phyloP scores from a whole-genome alignment of 2,113 vertebrate genomes.

The Odocoileus hemionus region DNA sequence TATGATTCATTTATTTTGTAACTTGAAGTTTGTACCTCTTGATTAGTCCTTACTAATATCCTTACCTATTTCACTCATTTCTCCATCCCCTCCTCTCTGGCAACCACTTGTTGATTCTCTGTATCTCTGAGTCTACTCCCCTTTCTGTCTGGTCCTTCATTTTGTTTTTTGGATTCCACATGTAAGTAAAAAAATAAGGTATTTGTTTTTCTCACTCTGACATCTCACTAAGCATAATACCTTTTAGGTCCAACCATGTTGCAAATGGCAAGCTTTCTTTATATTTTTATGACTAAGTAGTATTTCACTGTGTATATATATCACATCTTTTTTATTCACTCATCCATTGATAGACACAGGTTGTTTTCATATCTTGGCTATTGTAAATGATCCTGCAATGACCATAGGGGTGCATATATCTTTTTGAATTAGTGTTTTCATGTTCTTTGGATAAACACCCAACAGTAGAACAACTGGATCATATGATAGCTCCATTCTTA shows the following conservation, averaged over 20 bases:
- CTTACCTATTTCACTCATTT: background rate
- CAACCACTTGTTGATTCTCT: background rate
- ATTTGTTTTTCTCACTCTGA: background rate
- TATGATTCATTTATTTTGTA: background rate
- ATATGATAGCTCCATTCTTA: background rate
- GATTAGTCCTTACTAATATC: background rate
- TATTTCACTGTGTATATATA: background rate
- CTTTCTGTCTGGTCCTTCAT: background rate
- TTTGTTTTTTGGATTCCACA: background rate
- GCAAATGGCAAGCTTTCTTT: background rate
- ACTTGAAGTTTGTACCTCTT: background rate
- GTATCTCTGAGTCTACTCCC: background rate
- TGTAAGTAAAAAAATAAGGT: background rate
- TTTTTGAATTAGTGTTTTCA: background rate
- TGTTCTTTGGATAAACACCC: background rate
- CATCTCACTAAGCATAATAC: background rate
- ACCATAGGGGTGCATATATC: background rate
- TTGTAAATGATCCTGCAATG: background rate
- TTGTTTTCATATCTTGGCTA: background rate
- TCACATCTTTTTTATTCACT: background rate
- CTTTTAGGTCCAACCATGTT: background rate
- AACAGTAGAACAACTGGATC: background rate
- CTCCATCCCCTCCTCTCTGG: background rate
- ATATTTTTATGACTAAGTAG: background rate
- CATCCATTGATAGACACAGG: background rate